A percentile compares a stretch with the other conserved stretches of the same genome.
These are phyloP conservation scores for Coboldia fuscipes DNA, from an alignment of 1,140 invertebrate genomes.

Conservation along the genomic window DNA sequence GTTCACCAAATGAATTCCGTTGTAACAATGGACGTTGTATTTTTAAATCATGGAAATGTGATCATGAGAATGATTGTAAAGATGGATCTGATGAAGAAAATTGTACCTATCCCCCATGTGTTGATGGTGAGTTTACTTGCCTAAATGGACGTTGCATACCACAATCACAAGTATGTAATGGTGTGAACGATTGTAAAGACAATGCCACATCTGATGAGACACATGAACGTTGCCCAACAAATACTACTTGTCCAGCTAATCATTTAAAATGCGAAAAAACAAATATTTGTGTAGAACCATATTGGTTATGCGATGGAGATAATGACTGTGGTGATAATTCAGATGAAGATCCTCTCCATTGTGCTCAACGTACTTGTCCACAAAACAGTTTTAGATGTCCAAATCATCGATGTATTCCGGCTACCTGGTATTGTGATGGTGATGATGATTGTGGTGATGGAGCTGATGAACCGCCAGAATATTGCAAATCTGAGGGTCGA, in stretches of 20 bases:
- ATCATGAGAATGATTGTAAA: conserved; percentile 88
- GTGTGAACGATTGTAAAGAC: conserved; percentile 87
- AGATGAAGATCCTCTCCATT: conserved; percentile 80
- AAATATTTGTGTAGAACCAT: conserved; percentile 86
- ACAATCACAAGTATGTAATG: conserved; percentile 71
- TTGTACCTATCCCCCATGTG: conserved; percentile 78
- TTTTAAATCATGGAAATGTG: conserved; percentile 86
- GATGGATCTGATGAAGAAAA: conserved; percentile 80
- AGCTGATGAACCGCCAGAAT: conserved; percentile 74
- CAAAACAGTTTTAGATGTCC: conserved; percentile 78
- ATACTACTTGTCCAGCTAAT: conserved; percentile 67
- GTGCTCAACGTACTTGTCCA: conserved; percentile 70
- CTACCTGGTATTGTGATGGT: conserved; percentile 77
- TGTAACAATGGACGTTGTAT: conserved; percentile 90
- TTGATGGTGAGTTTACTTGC: conserved; percentile 84
- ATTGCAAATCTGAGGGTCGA: conserved; percentile 81
- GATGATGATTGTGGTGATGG: conserved; percentile 73
- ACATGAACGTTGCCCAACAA: conserved; percentile 61
- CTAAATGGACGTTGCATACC: conserved; percentile 78
- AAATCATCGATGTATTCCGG: conserved; percentile 70
- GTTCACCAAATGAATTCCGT: conserved; percentile 77
- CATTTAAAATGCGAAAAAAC: conserved; percentile 83
- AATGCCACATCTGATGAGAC: conserved; percentile 80
- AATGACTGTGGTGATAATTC: conserved; percentile 93
- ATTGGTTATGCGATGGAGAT: conserved; percentile 82